A percentile compares a stretch with the other conserved stretches of the same genome.
Evolutionary conservation across 2,888 invertebrate genomes (phyloP).

Genomic region (Eupeodes latifasciatus): DNA sequence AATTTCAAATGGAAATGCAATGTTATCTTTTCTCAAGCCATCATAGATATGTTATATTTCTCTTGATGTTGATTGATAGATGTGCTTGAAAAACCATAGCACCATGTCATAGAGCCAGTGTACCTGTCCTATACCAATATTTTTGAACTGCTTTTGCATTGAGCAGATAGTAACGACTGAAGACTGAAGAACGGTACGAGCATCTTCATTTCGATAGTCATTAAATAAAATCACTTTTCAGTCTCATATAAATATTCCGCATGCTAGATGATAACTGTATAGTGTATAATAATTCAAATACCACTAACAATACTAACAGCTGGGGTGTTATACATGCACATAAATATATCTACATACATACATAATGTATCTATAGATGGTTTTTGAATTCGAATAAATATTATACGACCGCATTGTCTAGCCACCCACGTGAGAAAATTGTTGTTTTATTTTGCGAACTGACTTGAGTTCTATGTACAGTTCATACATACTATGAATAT

Average conservation of each 20-base stretch:
- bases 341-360: too few species aligned
- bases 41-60: neutral
- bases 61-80: constrained; percentile 7
- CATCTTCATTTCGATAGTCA: constrained; percentile 1
- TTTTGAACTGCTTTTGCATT: neutral
- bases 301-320: constrained; percentile 1
- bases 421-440: constrained; percentile 60
- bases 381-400: constrained; percentile 4
- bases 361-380: neutral
- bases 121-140: neutral
- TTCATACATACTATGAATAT: neutral
- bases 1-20: constrained; percentile 17
- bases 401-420: constrained; percentile 43
- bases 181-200: neutral
- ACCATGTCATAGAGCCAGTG: neutral
- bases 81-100: constrained; percentile 14
- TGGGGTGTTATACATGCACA: neutral
- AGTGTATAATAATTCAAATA: neutral
- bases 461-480: too few species aligned
- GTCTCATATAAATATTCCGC: neutral
- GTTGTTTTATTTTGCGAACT: neutral
- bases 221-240: neutral
- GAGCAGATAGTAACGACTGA: too few species aligned
- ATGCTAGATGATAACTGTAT: neutral
- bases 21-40: constrained; percentile 5